Evolutionary conservation across 2,888 invertebrate genomes (phyloP), one percentile per base, ranked within the genome.

Genomic region (Charanyca ferruginea): DNA sequence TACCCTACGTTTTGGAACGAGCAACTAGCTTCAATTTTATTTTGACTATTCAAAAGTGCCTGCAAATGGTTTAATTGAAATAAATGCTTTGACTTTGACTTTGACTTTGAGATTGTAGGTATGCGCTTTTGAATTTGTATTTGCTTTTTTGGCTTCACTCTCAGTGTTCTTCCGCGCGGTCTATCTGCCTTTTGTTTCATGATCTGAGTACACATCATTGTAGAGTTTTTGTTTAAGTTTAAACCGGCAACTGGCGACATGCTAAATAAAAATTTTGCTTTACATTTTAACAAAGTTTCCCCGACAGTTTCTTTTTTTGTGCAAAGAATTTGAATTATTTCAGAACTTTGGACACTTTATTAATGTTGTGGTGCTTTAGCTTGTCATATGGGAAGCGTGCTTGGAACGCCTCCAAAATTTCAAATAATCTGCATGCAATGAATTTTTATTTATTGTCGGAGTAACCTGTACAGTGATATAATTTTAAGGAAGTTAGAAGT

Each of bases 401-500:
- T 80, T 80, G 80, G 80, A 80, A 65, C 80, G 58, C 41, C 70
- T 80, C 80, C 80, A 80, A 80, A 69, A 65, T 71, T 80, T 82
- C 73, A 82, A 80, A 80, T 80, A 82, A 82, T 79, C 66, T 71
- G 70, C 77, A 80, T 71, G 80, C 80, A 79, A 82, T 77, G 70
- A 80, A 63, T 73, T 75, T 67, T 73, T 78, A 75, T 75, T 75
- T 78, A 75, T 53, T 67, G 58, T 53, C 38, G 38, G 51, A 59
- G 58, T 73, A 75, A 78, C 74, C 67, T 73, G 79, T 57, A 58
- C 61, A 58, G 58, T 59, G 61, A 62, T 73, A 74, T 58, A 54
- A 78, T 62, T 65, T 78, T 48, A 47, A 66, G 53, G 52, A 73
- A 73, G 66, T 44, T 45, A 35, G 44, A 13, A 16, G 16, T 13